phyloP scores from a whole-genome alignment of 2,113 vertebrate genomes.

The Fulmarus glacialis region DNA sequence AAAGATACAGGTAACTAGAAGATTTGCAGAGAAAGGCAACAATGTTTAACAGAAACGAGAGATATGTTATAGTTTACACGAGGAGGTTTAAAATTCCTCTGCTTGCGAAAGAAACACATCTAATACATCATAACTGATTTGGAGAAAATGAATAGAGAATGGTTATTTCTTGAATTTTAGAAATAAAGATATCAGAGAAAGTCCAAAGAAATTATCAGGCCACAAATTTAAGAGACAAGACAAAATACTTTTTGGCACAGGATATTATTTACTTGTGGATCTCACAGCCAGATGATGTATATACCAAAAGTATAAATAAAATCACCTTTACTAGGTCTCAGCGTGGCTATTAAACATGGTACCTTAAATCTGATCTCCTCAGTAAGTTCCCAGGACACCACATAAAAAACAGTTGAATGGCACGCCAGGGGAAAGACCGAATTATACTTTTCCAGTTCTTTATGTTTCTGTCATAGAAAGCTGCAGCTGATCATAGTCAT shows the following conservation, averaged over 20 bases:
- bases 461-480: neutral
- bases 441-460: neutral
- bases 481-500: neutral
- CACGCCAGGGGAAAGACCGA: rapidly evolving
- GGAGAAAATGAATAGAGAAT: neutral
- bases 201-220: neutral
- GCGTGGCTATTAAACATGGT: neutral
- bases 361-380: neutral
- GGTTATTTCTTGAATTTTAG: neutral
- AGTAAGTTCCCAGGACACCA: neutral
- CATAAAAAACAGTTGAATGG: neutral
- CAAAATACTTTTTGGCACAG: neutral
- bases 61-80: neutral
- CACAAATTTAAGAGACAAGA: neutral
- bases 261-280: neutral
- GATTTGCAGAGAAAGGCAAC: neutral
- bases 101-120: neutral
- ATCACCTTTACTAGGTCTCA: neutral
- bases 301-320: neutral
- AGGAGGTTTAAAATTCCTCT: neutral
- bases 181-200: neutral
- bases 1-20: neutral
- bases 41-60: neutral
- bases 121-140: neutral
- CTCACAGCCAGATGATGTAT: neutral